Conservation (phyloP, 2,888 invertebrate genomes). For the Dolichomitus sp. region DNA sequence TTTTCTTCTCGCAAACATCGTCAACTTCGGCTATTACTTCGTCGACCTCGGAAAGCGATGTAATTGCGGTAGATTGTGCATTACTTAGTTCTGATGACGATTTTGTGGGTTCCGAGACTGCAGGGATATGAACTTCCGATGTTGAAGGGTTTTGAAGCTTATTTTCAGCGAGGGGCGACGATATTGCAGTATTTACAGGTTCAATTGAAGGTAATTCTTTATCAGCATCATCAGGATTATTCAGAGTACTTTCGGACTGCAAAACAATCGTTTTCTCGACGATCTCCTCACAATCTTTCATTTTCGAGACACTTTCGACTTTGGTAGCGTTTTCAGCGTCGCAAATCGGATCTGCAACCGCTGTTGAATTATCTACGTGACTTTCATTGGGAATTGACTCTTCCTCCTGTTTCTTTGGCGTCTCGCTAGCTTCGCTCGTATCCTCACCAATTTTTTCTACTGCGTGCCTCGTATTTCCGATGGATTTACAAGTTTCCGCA, state of each 20-base stretch:
- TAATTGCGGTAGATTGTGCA: conserved; percentile 38
- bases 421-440: conserved; percentile 48
- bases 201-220: conserved; percentile 21
- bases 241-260: conserved; percentile 46
- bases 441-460: conserved; percentile 79
- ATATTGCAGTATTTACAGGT: conserved; percentile 7
- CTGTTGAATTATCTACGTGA: conserved; percentile 25
- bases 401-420: conserved; percentile 36
- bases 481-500: conserved; percentile 79
- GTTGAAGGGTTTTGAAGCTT: conserved; percentile 2
- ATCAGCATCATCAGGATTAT: not conserved
- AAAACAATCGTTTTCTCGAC: not conserved
- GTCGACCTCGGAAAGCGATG: conserved; percentile 68
- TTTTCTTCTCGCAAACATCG: conserved; percentile 68
- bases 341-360: not conserved
- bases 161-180: conserved; percentile 23
- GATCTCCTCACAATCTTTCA: not conserved
- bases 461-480: conserved; percentile 79
- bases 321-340: not conserved
- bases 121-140: not conserved
- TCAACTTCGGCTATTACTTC: conserved; percentile 68
- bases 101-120: conserved; percentile 11
- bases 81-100: not conserved
- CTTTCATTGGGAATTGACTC: conserved; percentile 20
- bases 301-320: conserved; percentile 8